These are phyloP conservation scores for Myzus persicae DNA, from an alignment of 1,140 invertebrate species.

Conservation along the genomic window DNA sequence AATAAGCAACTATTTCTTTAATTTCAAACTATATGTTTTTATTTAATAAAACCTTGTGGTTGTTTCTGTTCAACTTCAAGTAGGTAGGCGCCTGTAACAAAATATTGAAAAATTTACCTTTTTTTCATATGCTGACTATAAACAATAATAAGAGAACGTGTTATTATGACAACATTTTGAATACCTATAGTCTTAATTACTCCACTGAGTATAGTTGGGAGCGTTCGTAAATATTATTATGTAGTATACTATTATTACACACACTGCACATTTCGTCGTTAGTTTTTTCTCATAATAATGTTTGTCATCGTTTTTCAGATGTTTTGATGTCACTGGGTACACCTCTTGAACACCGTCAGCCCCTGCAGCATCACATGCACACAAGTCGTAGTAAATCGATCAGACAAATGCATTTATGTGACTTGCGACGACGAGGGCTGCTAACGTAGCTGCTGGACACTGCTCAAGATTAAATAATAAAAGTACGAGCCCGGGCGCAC, in stretches of 20 bases:
- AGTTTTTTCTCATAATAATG: neutral
- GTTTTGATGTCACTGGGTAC: neutral
- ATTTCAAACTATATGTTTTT: neutral
- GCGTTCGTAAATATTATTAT: no score
- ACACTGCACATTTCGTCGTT: neutral
- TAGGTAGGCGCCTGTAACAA: neutral
- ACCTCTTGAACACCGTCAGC: no score
- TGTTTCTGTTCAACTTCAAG: neutral
- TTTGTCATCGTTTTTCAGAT: neutral
- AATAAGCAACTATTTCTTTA: neutral
- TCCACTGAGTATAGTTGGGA: no score
- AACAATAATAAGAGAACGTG: neutral
- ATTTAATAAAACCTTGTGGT: neutral
- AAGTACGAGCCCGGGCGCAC: neutral
- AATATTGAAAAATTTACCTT: no score
- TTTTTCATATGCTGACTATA: neutral
- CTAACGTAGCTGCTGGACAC: slow-evolving; percentile 58
- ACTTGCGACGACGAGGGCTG: neutral
- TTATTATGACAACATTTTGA: neutral
- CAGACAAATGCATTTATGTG: neutral
- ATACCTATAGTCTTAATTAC: neutral
- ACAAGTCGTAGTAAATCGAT: neutral
- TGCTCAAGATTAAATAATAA: slow-evolving; percentile 47
- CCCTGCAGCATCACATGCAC: no score
- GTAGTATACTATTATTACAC: neutral